These are phyloP conservation scores for Coregonus clupeaformis DNA, from an alignment of 2,113 vertebrate genomes.

Conservation along the genomic window DNA sequence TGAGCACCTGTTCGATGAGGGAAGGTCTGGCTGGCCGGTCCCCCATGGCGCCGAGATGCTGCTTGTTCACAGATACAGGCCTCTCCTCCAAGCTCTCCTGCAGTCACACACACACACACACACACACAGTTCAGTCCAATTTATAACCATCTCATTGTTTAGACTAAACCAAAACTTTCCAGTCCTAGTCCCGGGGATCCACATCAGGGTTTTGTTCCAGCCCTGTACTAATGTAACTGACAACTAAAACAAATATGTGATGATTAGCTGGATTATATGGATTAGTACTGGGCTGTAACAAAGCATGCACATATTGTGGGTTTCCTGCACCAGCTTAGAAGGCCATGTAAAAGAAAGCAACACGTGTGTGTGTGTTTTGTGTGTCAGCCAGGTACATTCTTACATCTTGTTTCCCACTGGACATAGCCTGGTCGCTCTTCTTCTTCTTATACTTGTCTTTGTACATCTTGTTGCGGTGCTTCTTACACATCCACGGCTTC, in stretches of 20 bases:
- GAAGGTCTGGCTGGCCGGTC: constrained; percentile 92
- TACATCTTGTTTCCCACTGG: constrained; percentile 75
- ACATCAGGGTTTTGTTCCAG: no score
- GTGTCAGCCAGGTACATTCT: constrained; percentile 19
- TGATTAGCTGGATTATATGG: no score
- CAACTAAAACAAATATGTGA: no score
- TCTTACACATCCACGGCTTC: constrained; percentile 98
- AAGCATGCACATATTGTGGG: no score
- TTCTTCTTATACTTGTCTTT: constrained; percentile 98
- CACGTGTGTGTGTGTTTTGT: no score
- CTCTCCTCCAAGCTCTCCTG: constrained; percentile 87
- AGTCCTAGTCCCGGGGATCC: no score
- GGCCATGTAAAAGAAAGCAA: no score
- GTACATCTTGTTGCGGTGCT: constrained; percentile 98
- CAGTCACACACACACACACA: no score
- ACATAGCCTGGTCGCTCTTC: constrained; percentile 91
- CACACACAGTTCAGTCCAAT: not conserved
- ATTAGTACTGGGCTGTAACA: no score
- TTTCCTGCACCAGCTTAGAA: no score
- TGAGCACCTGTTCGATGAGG: constrained; percentile 95
- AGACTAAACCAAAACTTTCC: no score
- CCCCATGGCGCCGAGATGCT: constrained; percentile 85
- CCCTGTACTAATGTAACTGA: no score
- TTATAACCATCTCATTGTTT: not conserved
- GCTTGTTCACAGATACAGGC: constrained; percentile 89